phyloP scores from a whole-genome alignment of 2,888 invertebrate genomes.

The Drosophila merina region DNA sequence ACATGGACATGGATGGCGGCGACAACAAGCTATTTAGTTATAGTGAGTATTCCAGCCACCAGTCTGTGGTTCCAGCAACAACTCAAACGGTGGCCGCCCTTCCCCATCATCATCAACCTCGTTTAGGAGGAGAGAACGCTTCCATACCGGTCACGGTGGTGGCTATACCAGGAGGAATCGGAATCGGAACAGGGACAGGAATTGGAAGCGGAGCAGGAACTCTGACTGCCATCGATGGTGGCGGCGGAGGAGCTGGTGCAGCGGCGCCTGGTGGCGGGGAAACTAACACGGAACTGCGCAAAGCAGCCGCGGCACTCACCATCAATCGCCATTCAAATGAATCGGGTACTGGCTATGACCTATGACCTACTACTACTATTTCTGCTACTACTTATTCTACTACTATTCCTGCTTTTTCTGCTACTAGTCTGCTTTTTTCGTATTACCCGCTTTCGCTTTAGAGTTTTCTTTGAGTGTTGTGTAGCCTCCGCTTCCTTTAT shows the following conservation, averaged over 20 bases:
- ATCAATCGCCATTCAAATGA: constrained; percentile 84
- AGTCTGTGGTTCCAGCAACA: constrained; percentile 1
- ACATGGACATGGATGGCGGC: constrained; percentile 70
- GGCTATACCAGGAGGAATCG: background rate
- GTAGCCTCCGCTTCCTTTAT: background rate
- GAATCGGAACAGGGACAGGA: background rate
- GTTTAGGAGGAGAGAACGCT: background rate
- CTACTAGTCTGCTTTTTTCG: background rate
- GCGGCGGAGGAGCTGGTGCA: background rate
- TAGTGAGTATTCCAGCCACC: constrained; percentile 76
- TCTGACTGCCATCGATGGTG: too few relatives aligned
- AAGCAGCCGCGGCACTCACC: constrained; percentile 64
- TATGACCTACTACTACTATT: constrained; percentile 6
- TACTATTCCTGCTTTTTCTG: background rate
- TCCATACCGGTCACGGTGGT: background rate
- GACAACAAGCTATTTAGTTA: constrained; percentile 75
- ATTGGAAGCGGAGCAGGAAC: too few relatives aligned
- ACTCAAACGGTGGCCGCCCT: constrained; percentile 28
- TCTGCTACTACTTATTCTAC: background rate
- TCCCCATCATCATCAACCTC: constrained; percentile 8
- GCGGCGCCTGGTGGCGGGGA: constrained; percentile 37
- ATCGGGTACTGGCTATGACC: constrained; percentile 79
- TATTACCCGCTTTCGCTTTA: background rate
- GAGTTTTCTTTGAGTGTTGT: background rate
- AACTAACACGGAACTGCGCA: constrained; percentile 81